phyloP scores from a whole-genome alignment of 2,797 vertebrate species.

The Lithobates sylvaticus region DNA sequence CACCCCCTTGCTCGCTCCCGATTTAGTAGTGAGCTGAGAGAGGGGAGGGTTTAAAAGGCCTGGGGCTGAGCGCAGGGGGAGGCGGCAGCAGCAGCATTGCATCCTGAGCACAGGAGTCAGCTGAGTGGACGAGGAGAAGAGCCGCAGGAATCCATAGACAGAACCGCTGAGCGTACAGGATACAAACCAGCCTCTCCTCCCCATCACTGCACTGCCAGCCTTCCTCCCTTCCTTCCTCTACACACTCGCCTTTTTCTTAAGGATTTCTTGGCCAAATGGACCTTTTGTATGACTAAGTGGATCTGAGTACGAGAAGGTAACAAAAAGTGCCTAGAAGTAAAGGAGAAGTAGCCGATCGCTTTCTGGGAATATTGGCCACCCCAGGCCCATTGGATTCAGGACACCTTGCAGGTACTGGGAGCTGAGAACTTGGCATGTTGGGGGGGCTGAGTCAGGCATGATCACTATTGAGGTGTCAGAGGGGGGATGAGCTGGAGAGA shows the following conservation, averaged over 20 bases:
- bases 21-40: slow-evolving; percentile 27
- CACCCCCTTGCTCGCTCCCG: slow-evolving; percentile 53
- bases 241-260: neutral
- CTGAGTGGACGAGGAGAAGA: slow-evolving; percentile 36
- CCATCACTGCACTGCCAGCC: neutral
- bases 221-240: too few relatives aligned
- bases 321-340: slow-evolving; percentile 19
- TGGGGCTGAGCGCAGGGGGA: slow-evolving; percentile 48
- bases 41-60: slow-evolving; percentile 51
- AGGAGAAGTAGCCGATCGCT: neutral
- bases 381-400: slow-evolving; percentile 16
- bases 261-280: neutral
- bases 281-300: neutral
- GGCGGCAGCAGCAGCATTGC: slow-evolving; percentile 23
- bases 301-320: neutral
- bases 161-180: neutral
- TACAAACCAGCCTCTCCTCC: neutral
- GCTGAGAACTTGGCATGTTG: neutral
- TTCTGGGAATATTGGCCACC: neutral
- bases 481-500: too few relatives aligned
- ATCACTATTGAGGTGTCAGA: neutral
- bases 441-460: neutral
- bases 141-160: slow-evolving; percentile 18
- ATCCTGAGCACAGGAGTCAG: slow-evolving; percentile 55
- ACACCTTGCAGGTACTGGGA: slow-evolving; percentile 33